Base-by-base conservation (phyloP, 1,140 invertebrate genomes). In the Odontomachus brunneus region DNA sequence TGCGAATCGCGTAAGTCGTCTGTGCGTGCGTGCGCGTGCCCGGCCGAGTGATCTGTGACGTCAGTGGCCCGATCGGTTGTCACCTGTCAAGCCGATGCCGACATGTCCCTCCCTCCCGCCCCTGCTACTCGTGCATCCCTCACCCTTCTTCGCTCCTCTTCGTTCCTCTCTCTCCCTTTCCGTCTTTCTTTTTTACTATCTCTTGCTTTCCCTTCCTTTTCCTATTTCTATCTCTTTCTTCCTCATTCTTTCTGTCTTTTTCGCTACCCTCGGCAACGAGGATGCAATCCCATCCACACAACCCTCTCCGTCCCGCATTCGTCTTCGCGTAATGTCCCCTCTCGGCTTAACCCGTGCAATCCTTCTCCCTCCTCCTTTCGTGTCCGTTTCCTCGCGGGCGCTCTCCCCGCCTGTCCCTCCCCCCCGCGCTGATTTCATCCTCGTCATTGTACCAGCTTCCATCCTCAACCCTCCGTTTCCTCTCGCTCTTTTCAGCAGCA, bases 21-120 rank as follows among this genome's bases (percentile, higher is more conserved):
- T 62, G 65, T 60, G 75, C 57, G 67, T 65, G 69, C 59, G 72
- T 62, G 53, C 49, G 62, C 69, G 73, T 73, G 67, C 67, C 82
- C 81, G 75, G 69, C 59, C 82, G 72, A 88, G 88, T 89, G 87
- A 89, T 89, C 87, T 84, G 88, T 89, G 88, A 89, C 88, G 85
- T 93, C 92, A 92, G 92, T 92, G 92, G 91, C 91, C 89, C 92
- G 88, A 92, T 93, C 84, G 91, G 90, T 91, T 91, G 91, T 93
- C 92, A 93, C 90, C 90, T 92, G 91, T 93, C 92, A 93, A 92
- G 86, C 90, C 88, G 88, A 89, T 89, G 87, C 91, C 89, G 88
- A 89, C 88, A 88, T 87, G 89, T 89, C 83, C 72, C 82, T 73
- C 65, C 71, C 87, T 44, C 38, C 87, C 89, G 67, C 33, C 49